phyloP scores from a whole-genome alignment of 2,888 invertebrate species.

The Drosophila pseudotakahashii region DNA sequence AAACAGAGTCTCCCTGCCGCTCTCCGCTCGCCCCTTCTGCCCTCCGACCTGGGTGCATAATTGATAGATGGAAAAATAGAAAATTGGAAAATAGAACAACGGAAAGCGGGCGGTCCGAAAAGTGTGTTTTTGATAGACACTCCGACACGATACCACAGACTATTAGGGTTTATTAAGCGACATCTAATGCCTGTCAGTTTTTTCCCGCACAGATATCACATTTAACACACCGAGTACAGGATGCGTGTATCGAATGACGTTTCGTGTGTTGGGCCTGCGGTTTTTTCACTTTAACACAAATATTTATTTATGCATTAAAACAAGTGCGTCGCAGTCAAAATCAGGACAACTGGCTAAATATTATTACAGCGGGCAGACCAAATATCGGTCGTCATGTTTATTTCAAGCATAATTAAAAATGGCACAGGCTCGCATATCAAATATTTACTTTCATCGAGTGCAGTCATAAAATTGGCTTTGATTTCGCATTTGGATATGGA shows the following conservation, averaged over 20 bases:
- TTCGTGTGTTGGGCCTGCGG: constrained; percentile 44
- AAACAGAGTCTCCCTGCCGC: constrained; percentile 37
- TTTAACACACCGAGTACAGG: neutral
- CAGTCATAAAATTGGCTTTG: neutral
- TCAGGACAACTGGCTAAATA: constrained; percentile 43
- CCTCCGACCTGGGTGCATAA: constrained; percentile 49
- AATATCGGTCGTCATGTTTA: constrained; percentile 56
- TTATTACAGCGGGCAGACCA: constrained; percentile 41
- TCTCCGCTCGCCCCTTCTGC: too few relatives aligned
- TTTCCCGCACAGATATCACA: constrained; percentile 1
- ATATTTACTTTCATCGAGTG: constrained; percentile 40
- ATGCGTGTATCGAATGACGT: neutral
- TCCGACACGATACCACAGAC: constrained; percentile 55
- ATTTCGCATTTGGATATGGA: neutral
- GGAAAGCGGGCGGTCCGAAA: constrained; percentile 14
- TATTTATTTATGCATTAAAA: constrained; percentile 58
- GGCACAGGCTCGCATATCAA: constrained; percentile 30
- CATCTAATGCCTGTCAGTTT: constrained; percentile 62
- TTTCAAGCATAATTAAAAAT: constrained; percentile 65
- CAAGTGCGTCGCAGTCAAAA: constrained; percentile 41
- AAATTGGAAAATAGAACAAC: constrained; percentile 36
- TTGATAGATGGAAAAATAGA: constrained; percentile 46
- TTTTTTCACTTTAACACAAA: constrained; percentile 47
- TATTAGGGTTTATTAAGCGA: constrained; percentile 76
- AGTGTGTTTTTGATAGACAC: constrained; percentile 37